Percentiles rank a stretch among this genome's conserved stretches.
phyloP scores from a whole-genome alignment of 2,113 vertebrate species.

The Cichladusa arquata region DNA sequence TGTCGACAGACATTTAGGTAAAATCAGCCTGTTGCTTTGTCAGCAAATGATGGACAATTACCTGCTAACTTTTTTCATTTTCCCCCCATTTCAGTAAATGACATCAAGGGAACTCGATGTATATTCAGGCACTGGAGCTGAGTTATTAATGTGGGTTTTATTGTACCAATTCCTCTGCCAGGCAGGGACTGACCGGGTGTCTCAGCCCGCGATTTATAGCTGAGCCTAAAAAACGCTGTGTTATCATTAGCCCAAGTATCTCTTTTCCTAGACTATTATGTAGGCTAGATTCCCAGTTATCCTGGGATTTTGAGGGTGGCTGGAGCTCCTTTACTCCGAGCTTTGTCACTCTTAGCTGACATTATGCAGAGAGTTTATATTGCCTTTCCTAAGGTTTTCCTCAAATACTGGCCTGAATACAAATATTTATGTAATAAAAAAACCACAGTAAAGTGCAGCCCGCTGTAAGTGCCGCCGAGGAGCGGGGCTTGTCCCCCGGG shows the following conservation, averaged over 20 bases:
- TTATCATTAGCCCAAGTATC: neutral
- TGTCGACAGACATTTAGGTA: neutral
- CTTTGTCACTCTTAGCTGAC: neutral
- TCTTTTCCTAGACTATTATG: fast-evolving
- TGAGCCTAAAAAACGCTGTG: neutral
- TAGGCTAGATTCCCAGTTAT: neutral
- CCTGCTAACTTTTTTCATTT: neutral
- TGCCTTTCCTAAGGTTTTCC: neutral
- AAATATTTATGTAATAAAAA: neutral
- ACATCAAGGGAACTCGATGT: no score
- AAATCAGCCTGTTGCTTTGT: neutral
- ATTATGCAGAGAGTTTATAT: neutral
- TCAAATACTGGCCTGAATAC: neutral
- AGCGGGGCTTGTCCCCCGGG: neutral
- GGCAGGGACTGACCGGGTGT: neutral
- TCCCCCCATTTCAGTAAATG: neutral
- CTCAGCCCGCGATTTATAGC: neutral
- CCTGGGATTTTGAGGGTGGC: neutral
- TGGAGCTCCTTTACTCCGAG: neutral
- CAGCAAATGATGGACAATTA: neutral
- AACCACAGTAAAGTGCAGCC: fast-evolving
- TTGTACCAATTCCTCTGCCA: fast-evolving
- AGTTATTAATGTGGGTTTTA: fast-evolving
- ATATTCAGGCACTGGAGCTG: neutral
- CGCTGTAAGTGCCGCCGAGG: fast-evolving